Evolutionary conservation across 2,888 invertebrate species (phyloP).

Genomic region (Linnaemya tessellans): DNA sequence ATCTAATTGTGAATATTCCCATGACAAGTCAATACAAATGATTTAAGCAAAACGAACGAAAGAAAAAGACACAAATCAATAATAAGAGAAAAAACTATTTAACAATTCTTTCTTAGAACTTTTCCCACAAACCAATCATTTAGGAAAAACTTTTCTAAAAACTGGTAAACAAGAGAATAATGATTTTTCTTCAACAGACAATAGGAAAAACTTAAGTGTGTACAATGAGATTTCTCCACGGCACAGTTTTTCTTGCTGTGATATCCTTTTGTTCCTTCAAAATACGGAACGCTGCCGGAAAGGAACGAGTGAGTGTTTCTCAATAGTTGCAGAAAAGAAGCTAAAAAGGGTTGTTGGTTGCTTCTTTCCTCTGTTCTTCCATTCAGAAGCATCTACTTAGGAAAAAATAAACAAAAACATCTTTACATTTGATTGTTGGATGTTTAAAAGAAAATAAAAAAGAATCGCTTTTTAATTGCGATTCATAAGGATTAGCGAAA

Average conservation of each 20-base stretch:
- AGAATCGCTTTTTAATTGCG: not conserved
- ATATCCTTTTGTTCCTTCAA: conserved; percentile 11
- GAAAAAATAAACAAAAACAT: not conserved
- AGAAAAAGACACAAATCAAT: conserved; percentile 6
- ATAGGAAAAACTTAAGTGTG: conserved; percentile 18
- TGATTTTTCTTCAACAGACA: conserved; percentile 17
- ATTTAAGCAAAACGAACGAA: not conserved
- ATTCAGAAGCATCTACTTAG: conserved; percentile 7
- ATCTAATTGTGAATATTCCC: conserved; percentile 64
- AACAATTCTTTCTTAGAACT: conserved; percentile 19
- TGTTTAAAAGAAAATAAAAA: not conserved
- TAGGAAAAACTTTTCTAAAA: conserved; percentile 10
- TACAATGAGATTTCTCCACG: conserved; percentile 37
- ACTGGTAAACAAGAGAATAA: conserved; percentile 12
- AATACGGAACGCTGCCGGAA: not conserved
- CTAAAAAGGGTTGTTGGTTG: conserved; percentile 33
- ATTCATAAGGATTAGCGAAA: conserved; percentile 3
- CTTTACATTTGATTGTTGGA: conserved; percentile 19
- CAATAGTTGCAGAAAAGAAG: not conserved
- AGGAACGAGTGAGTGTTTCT: not conserved
- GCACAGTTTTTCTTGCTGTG: conserved; percentile 49
- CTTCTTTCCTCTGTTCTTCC: not conserved
- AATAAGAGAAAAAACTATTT: conserved; percentile 12
- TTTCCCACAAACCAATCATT: conserved; percentile 47
- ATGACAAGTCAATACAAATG: conserved; percentile 63